These are phyloP conservation scores for Leucophenga montana DNA, from an alignment of 2,888 invertebrate genomes.

Conservation along the genomic window DNA sequence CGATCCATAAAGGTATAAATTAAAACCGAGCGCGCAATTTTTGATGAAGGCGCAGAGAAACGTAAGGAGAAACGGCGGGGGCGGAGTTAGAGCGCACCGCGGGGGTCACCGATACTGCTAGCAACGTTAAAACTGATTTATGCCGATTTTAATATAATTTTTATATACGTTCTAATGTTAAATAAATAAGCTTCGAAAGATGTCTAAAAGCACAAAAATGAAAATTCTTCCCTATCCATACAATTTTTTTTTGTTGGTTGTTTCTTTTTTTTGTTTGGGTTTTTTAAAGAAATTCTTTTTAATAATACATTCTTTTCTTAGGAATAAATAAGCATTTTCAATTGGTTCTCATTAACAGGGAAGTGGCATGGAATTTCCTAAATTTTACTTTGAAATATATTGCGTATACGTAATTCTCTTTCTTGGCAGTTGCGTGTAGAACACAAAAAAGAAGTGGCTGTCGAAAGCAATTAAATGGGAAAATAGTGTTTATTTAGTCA, in stretches of 20 bases:
- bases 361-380: too few species aligned
- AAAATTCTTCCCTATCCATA: not conserved
- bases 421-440: too few species aligned
- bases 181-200: slow-evolving; percentile 32
- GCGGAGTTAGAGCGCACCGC: not conserved
- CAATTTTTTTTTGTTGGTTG: too few species aligned
- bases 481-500: slow-evolving; percentile 19
- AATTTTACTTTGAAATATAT: not conserved
- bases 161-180: slow-evolving; percentile 37
- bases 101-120: not conserved
- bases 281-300: slow-evolving; percentile 2
- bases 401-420: not conserved
- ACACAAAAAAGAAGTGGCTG: too few species aligned
- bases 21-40: slow-evolving; percentile 45
- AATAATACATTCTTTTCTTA: not conserved
- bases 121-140: slow-evolving; percentile 48
- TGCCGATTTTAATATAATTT: slow-evolving; percentile 45
- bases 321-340: not conserved
- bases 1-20: slow-evolving; percentile 58
- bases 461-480: too few species aligned
- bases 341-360: not conserved
- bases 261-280: too few species aligned
- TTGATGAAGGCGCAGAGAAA: not conserved
- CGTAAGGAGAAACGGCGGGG: not conserved
- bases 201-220: not conserved